Evolutionary conservation across 2,113 vertebrate species (phyloP).

Genomic region (Chauna torquata): DNA sequence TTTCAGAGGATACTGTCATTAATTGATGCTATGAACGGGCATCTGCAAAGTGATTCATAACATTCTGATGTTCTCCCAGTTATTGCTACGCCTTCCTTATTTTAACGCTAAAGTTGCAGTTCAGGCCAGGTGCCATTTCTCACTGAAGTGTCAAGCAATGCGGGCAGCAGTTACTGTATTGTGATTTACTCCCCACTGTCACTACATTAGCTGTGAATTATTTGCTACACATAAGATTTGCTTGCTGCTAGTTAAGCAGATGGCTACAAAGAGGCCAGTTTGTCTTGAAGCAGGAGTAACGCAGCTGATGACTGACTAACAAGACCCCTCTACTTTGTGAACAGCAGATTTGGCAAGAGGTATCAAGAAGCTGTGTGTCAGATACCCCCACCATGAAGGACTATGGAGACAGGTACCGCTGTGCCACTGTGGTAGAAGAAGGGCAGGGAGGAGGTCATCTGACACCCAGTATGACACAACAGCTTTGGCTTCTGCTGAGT

Average conservation of each 20-base stretch:
- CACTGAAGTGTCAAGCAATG: background rate
- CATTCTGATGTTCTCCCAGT: background rate
- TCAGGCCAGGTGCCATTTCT: background rate
- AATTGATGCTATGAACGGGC: background rate
- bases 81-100: background rate
- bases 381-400: background rate
- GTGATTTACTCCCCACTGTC: background rate
- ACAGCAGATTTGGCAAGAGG: background rate
- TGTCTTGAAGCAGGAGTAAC: background rate
- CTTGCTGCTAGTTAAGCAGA: background rate
- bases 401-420: background rate
- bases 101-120: background rate
- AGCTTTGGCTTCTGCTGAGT: background rate
- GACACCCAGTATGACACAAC: background rate
- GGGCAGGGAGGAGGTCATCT: background rate
- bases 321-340: background rate
- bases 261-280: background rate
- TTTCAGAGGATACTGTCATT: background rate
- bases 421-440: background rate
- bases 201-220: background rate
- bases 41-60: background rate
- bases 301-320: background rate
- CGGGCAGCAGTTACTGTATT: background rate
- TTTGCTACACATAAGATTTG: background rate
- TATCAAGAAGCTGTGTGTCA: background rate